phyloP scores from a whole-genome alignment of 2,113 vertebrate species.

The Meleagris gallopavo region DNA sequence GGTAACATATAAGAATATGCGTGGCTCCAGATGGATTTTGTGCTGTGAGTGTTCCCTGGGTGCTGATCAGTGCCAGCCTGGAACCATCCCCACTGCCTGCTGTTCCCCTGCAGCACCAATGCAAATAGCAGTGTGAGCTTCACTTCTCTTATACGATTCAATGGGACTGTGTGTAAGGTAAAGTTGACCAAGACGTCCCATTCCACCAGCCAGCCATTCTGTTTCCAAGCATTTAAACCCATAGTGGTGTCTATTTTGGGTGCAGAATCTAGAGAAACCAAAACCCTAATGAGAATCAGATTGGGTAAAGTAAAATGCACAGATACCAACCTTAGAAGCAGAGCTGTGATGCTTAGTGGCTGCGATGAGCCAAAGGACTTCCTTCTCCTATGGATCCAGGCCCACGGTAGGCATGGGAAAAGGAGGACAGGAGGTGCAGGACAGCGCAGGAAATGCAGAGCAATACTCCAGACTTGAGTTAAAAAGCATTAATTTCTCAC shows the following conservation, averaged over 20 bases:
- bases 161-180: fast-evolving
- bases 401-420: fast-evolving
- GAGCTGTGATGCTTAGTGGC: not conserved
- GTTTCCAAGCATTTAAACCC: not conserved
- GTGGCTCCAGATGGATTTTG: not conserved
- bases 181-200: not conserved
- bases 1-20: not conserved
- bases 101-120: not conserved
- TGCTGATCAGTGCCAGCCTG: not conserved
- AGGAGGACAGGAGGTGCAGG: not conserved
- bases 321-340: not conserved
- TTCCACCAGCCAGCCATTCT: not conserved
- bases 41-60: not conserved
- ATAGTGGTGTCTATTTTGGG: not conserved
- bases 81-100: not conserved
- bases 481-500: not conserved
- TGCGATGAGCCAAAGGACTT: not conserved
- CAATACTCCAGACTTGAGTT: fast-evolving
- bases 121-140: not conserved
- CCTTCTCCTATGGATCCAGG: not conserved
- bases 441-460: not conserved
- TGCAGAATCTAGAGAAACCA: not conserved
- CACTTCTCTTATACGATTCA: not conserved
- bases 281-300: not conserved
- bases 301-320: not conserved